A percentile compares a stretch with the other conserved stretches of the same genome.
These are phyloP conservation scores for Heliconius nattereri DNA, from an alignment of 1,140 invertebrate genomes.

Conservation along the genomic window DNA sequence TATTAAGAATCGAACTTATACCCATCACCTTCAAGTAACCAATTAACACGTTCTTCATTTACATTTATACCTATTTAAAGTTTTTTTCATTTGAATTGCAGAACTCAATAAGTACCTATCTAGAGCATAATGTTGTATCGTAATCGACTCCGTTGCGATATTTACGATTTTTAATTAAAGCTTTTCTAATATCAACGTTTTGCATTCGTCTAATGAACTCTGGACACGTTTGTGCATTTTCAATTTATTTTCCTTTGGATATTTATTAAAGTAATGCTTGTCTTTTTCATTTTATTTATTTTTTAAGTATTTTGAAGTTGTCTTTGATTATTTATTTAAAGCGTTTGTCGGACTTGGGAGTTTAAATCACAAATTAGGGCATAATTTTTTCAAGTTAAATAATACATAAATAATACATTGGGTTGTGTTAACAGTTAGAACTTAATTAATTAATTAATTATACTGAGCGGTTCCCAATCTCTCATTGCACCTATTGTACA, in stretches of 20 bases:
- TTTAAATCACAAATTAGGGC: no score
- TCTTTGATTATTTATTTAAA: no score
- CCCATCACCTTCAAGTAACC: not conserved
- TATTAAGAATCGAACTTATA: not conserved
- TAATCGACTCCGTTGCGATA: conserved; percentile 19
- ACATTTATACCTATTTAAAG: not conserved
- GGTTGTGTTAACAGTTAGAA: no score
- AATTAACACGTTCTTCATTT: not conserved
- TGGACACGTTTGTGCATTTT: conserved; percentile 14
- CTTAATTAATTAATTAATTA: no score
- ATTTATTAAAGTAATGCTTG: not conserved
- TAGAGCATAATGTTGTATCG: conserved; percentile 24
- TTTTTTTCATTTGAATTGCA: conserved; percentile 5
- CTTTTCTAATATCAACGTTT: conserved; percentile 14
- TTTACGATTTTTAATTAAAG: conserved; percentile 23
- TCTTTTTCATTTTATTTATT: not conserved
- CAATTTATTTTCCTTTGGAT: conserved; percentile 7
- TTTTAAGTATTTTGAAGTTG: not conserved
- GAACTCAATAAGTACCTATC: conserved; percentile 6
- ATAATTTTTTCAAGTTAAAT: no score
- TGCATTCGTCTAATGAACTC: conserved; percentile 14
- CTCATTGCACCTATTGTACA: no score
- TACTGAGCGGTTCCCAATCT: no score
- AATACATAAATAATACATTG: no score
- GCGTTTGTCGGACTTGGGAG: not conserved